Evolutionary conservation across 1,140 invertebrate species (phyloP), one percentile per base, ranked within the genome.

Genomic region (Brachionus koreanus): DNA sequence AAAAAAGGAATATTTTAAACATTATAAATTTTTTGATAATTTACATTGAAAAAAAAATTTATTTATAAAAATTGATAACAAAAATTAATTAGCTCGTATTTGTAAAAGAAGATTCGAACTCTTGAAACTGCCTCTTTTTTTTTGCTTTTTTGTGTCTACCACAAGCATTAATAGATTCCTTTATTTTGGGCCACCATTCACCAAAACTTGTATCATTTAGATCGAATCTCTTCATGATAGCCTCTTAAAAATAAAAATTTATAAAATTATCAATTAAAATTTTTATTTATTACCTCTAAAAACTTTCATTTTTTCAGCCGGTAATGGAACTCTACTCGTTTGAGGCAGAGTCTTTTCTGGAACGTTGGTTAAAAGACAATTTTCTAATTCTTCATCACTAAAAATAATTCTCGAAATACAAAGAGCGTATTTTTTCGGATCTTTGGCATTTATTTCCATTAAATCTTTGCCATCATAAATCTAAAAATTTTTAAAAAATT

Each of bases 161-260:
- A 16, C 65, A 69, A 35, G 65, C 65, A 39, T 69, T 69, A 9
- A 69, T 69, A 5, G 65, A 69, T 39, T 69, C 65, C 10, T 69
- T 69, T 16, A 69, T 69, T 39, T 69, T 69, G 5, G 65, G 65
- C 65, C 65, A 69, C 65, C 65, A 69, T 39, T 69, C 65, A 5
- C 65, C 65, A 69, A 69, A 69, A 19, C 12, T 69, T 39, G 65
- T 19, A 33, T 69, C 65, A 69, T 69, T 69, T 23, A 69, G 37
- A 69, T 69, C 65, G n/a, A 69, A 69, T 69, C 65, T 35, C 16
- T 69, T 69, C 65, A 69, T 69, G n/a, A 69, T 69, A 9, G 65
- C 65, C 19, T 69, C 65, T 69, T 7, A 16, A 37, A 37, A 7
- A 39, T 2, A 39, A 39, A 69, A 69, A 65, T 65, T 33, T 13